Percentiles rank a stretch among this genome's conserved stretches.
Evolutionary conservation across 1,140 invertebrate genomes (phyloP).

Genomic region (Sinonovacula constricta): DNA sequence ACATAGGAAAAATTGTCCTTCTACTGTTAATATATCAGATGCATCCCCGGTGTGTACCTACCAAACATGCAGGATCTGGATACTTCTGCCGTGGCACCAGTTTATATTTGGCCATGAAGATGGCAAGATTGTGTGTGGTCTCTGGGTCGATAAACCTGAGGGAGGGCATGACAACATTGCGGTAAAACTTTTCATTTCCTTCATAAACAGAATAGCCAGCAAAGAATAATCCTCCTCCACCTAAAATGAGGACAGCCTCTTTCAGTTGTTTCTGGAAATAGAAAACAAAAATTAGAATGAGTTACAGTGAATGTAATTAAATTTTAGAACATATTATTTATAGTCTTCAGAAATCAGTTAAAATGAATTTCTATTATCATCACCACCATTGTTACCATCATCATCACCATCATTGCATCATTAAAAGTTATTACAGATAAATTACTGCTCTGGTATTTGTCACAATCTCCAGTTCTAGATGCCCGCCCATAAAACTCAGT

Average conservation of each 20-base stretch:
- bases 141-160: constrained; percentile 86
- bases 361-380: too few species aligned
- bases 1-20: not conserved
- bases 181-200: constrained; percentile 88
- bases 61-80: constrained; percentile 68
- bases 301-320: too few species aligned
- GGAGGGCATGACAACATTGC: constrained; percentile 85
- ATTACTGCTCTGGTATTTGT: too few species aligned
- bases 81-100: constrained; percentile 81
- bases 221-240: constrained; percentile 83
- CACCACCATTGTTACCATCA: too few species aligned
- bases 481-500: too few species aligned
- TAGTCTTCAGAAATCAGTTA: too few species aligned
- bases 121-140: constrained; percentile 87
- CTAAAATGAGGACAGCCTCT: constrained; percentile 79
- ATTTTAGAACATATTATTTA: too few species aligned
- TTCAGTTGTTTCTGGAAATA: constrained; percentile 82
- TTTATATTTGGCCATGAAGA: constrained; percentile 87
- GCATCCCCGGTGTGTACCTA: constrained; percentile 51
- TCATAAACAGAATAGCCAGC: constrained; percentile 67
- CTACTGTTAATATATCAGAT: constrained; percentile 2
- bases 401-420: too few species aligned
- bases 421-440: too few species aligned
- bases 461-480: too few species aligned
- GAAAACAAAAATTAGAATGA: not conserved